phyloP scores from a whole-genome alignment of 2,113 vertebrate species.

The Dipodomys spectabilis region DNA sequence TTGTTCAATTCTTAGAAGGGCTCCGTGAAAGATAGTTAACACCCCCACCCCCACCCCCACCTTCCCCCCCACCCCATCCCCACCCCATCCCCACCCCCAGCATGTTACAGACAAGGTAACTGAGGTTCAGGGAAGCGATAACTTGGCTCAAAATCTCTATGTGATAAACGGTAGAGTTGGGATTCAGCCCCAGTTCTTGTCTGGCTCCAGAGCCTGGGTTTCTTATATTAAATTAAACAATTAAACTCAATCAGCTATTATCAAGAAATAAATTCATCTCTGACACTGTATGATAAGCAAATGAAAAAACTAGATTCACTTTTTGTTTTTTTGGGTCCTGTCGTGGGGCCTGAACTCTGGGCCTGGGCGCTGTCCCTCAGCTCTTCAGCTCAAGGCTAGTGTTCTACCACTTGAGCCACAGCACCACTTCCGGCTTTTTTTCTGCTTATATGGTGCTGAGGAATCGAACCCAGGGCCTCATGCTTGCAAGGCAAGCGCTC shows the following conservation, averaged over 20 bases:
- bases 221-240: background rate
- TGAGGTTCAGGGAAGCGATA: background rate
- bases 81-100: background rate
- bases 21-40: background rate
- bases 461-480: background rate
- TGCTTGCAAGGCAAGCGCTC: too few species aligned
- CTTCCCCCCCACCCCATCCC: too few species aligned
- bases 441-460: too few species aligned
- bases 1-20: background rate
- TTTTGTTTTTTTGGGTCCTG: background rate
- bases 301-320: background rate
- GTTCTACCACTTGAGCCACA: too few species aligned
- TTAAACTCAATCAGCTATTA: background rate
- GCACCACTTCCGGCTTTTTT: too few species aligned
- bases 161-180: background rate
- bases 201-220: background rate
- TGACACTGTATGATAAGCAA: conserved; percentile 21
- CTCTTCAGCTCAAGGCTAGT: too few species aligned
- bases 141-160: background rate
- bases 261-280: background rate
- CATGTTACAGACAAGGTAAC: background rate
- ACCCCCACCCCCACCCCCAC: too few species aligned
- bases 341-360: background rate
- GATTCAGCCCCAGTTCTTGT: background rate
- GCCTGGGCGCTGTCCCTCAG: too few species aligned